Evolutionary conservation across 2,797 vertebrate species (phyloP).

Genomic region (Thunnus albacares): DNA sequence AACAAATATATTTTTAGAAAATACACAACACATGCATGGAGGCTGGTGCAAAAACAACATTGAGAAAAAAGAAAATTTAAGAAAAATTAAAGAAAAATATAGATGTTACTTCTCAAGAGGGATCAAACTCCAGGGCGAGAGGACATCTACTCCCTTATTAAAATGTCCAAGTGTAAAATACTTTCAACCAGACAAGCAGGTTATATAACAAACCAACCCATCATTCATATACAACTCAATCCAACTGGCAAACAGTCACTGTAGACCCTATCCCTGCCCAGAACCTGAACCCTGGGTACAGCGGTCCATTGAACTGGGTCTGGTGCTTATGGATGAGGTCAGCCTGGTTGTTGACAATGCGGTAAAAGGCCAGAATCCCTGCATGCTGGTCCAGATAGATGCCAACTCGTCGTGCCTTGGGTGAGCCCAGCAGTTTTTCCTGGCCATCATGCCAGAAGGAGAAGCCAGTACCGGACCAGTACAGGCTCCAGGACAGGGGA

Average conservation of each 20-base stretch:
- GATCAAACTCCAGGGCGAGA: background rate
- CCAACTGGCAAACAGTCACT: conserved; percentile 77
- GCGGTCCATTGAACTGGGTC: conserved; percentile 78
- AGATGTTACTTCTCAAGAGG: background rate
- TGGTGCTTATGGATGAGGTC: conserved; percentile 82
- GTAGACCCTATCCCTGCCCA: conserved; percentile 74
- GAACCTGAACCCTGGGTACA: conserved; percentile 87
- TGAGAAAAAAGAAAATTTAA: background rate
- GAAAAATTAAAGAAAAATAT: too few species aligned
- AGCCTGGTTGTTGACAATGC: conserved; percentile 76
- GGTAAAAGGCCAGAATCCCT: conserved; percentile 85
- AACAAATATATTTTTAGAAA: conserved; percentile 18
- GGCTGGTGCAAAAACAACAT: background rate
- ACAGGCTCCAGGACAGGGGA: conserved; percentile 84
- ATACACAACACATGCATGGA: conserved; percentile 2
- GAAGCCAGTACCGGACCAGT: conserved; percentile 86
- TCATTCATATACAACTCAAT: conserved; percentile 51
- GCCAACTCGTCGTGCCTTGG: conserved; percentile 82
- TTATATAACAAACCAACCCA: conserved; percentile 2
- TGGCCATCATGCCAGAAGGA: conserved; percentile 84
- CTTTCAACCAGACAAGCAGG: background rate
- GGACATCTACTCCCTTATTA: conserved; percentile 3
- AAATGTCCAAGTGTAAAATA: background rate
- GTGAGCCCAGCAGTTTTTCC: conserved; percentile 77
- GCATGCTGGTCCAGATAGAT: conserved; percentile 86